A percentile compares a stretch with the other conserved stretches of the same genome.
Evolutionary conservation across 2,113 vertebrate species (phyloP).

Genomic region (Echinops telfairi): DNA sequence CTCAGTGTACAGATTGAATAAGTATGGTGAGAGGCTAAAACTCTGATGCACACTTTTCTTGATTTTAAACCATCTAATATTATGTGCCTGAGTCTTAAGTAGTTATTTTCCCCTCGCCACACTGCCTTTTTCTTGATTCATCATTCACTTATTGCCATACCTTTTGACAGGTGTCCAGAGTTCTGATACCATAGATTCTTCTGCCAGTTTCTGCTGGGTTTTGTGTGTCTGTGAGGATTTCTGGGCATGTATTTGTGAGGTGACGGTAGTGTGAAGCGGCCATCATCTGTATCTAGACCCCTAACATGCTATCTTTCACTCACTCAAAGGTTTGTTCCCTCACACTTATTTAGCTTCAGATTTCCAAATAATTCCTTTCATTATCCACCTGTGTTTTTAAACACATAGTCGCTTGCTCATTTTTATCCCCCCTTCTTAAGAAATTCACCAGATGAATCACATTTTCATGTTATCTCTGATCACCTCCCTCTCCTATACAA

Average conservation of each 20-base stretch:
- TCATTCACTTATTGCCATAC: not conserved
- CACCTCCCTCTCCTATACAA: not conserved
- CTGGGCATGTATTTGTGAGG: not conserved
- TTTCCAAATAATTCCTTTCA: not conserved
- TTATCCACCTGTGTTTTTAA: slow-evolving; percentile 7
- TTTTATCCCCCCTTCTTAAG: slow-evolving; percentile 20
- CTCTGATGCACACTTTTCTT: too few species aligned
- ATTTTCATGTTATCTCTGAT: not conserved
- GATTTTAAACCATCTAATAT: too few species aligned
- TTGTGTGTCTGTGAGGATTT: not conserved
- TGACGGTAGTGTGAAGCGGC: not conserved
- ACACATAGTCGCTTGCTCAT: not conserved
- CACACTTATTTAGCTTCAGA: slow-evolving; percentile 18
- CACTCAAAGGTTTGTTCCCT: not conserved
- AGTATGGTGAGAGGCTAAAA: too few species aligned
- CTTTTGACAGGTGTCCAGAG: not conserved
- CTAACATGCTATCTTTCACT: slow-evolving; percentile 16
- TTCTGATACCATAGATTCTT: not conserved
- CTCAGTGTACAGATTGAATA: too few species aligned
- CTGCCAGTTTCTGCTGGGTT: not conserved
- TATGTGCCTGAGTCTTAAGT: too few species aligned
- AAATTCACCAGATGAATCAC: not conserved
- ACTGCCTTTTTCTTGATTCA: not conserved
- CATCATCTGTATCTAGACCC: not conserved
- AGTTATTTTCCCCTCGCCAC: too few species aligned